Evolutionary conservation across 2,797 vertebrate species (phyloP).

Genomic region (Ctenopoma kingsleyae): DNA sequence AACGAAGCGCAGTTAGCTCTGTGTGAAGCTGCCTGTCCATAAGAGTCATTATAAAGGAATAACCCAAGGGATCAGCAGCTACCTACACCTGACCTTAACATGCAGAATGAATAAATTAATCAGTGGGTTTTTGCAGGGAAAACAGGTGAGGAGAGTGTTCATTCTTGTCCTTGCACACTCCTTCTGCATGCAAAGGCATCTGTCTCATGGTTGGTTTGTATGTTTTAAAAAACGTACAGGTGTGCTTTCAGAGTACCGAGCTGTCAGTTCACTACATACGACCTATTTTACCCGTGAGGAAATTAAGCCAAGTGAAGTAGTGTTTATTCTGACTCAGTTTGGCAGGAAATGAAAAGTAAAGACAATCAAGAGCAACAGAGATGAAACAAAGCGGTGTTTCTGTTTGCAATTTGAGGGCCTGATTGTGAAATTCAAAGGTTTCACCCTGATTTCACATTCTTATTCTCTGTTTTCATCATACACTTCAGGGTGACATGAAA

Average conservation of each 20-base stretch:
- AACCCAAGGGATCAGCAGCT: constrained; percentile 47
- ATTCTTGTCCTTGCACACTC: neutral
- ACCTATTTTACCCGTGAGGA: constrained; percentile 32
- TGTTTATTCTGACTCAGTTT: neutral
- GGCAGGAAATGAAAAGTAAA: constrained; percentile 31
- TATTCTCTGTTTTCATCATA: constrained; percentile 66
- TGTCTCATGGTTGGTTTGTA: neutral
- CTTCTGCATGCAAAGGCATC: constrained; percentile 17
- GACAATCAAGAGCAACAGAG: constrained; percentile 21
- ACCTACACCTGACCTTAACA: constrained; percentile 52
- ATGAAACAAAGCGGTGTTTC: constrained; percentile 36
- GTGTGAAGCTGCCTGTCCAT: constrained; percentile 42
- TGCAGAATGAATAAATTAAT: constrained; percentile 64
- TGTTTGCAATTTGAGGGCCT: constrained; percentile 22
- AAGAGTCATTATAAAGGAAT: constrained; percentile 70
- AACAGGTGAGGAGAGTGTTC: constrained; percentile 37
- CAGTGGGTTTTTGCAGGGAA: constrained; percentile 20
- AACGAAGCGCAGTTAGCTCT: constrained; percentile 42
- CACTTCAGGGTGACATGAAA: constrained; percentile 45
- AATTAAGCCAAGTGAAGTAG: neutral
- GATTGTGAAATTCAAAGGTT: constrained; percentile 43
- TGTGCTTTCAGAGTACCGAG: neutral
- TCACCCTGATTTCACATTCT: constrained; percentile 57
- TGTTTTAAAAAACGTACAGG: constrained; percentile 1
- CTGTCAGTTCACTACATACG: neutral